phyloP scores from a whole-genome alignment of 2,797 vertebrate genomes.

The Acanthopagrus latus region DNA sequence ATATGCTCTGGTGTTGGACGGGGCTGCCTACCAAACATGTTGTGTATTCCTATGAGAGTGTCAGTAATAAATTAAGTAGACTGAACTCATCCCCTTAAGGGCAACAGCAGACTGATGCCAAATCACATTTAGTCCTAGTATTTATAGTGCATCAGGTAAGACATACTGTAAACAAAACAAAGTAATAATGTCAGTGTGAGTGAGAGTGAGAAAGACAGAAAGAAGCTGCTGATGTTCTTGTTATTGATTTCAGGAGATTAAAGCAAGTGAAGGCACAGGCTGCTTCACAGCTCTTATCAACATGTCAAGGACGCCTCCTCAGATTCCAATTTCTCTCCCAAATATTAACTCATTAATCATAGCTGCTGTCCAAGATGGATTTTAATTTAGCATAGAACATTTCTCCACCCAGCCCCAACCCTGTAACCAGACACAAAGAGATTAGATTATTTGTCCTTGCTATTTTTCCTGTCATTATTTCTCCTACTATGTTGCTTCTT shows the following conservation, averaged over 20 bases:
- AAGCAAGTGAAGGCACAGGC: constrained; percentile 51
- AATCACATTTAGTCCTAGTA: constrained; percentile 22
- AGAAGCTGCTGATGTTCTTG: constrained; percentile 43
- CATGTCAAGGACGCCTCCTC: constrained; percentile 78
- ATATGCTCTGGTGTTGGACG: no score
- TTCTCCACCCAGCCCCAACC: constrained; percentile 37
- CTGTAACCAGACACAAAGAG: constrained; percentile 39
- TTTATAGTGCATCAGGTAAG: constrained; percentile 43
- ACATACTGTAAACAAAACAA: constrained; percentile 36
- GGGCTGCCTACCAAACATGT: background rate
- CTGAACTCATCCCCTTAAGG: background rate
- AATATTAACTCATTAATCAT: constrained; percentile 92
- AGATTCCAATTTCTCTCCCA: constrained; percentile 85
- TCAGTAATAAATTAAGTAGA: background rate
- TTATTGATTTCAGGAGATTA: constrained; percentile 76
- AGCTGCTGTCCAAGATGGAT: constrained; percentile 82
- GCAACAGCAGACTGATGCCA: constrained; percentile 11
- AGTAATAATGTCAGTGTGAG: constrained; percentile 45
- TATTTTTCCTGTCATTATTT: constrained; percentile 47
- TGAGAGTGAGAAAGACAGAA: constrained; percentile 31
- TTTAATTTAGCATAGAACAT: constrained; percentile 83
- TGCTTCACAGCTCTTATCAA: constrained; percentile 78
- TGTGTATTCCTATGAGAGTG: background rate
- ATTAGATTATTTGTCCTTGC: constrained; percentile 74
- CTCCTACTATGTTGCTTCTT: constrained; percentile 8